Evolutionary conservation across 2,888 invertebrate genomes (phyloP), one percentile per base, ranked within the genome.

Genomic region (Spialia ferax): DNA sequence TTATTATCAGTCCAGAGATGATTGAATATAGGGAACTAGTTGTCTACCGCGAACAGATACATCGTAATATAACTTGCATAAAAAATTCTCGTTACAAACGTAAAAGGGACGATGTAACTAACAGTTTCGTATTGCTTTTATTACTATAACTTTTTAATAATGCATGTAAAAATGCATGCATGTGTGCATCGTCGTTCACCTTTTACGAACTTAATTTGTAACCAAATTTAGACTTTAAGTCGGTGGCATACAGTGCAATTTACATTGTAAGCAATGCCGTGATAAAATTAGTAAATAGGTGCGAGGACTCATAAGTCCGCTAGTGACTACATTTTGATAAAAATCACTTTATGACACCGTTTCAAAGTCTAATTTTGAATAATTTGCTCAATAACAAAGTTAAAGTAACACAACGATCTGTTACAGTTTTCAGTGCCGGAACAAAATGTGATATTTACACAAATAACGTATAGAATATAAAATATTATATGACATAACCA

Each of bases 391-490:
- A 32, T 6, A 42, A 20, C 52, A 15, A 13, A 15, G 26, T 50
- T 38, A 23, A 42, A 60, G 8, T 32, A 29, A 52, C 23, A 15
- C 3, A 54, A 54, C 22, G 22, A 54, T 38, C 59, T 52, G 18
- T 7, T 26, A 55, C 42, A 45, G 32, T 18, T n/a, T 54, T 11
- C 29, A 56, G 15, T 67, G 61, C 35, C 60, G 55, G 45, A 61
- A 61, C 61, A 48, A 83, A 81, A 76, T 61, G 72, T 81, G 81
- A 84, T 89, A 90, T 90, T 89, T 90, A 89, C 89, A 90, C 80
- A 83, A 85, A 84, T 84, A 86, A 87, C 83, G 85, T 84, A 81
- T 81, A 82, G 81, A 84, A 84, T 81, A 86, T 87, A 84, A 86
- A 88, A 86, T 83, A 86, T 86, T 78, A 80, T 78, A 84, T 81